Conservation (phyloP, 2,888 invertebrate species). For the Thecophora atra region DNA sequence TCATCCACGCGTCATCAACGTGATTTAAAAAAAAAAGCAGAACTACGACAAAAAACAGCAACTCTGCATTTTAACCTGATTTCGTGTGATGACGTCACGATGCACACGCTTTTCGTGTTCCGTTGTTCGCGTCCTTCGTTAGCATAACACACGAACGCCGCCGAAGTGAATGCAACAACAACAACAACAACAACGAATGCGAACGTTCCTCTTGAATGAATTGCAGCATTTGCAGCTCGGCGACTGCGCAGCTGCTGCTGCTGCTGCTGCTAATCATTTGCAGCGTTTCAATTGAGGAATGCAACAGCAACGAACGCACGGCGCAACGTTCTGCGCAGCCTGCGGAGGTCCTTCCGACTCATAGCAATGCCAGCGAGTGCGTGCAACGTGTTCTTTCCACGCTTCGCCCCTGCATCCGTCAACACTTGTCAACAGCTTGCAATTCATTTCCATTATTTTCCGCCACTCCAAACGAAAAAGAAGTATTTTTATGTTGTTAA, state of each 20-base stretch:
- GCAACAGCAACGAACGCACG: neutral
- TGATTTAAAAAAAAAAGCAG: neutral
- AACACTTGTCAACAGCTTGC: no score
- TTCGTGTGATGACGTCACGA: constrained; percentile 8
- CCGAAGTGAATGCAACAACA: neutral
- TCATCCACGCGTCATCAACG: constrained; percentile 9
- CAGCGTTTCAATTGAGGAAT: neutral
- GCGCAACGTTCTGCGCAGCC: neutral
- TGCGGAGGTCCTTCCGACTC: neutral
- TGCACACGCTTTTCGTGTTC: no score
- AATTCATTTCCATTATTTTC: no score
- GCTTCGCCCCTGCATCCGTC: no score
- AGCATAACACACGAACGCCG: neutral
- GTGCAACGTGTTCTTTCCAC: neutral
- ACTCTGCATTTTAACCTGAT: constrained; percentile 1
- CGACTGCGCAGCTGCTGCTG: no score
- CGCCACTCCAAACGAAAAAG: no score
- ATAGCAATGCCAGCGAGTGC: neutral
- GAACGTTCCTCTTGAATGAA: constrained; percentile 12
- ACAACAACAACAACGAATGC: neutral
- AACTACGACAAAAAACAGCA: neutral
- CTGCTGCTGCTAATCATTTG: neutral
- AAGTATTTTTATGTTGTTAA: no score
- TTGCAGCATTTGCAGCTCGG: no score
- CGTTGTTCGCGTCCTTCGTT: neutral